Conservation (phyloP, 2,888 invertebrate genomes). For the Tenthredo amoena region DNA sequence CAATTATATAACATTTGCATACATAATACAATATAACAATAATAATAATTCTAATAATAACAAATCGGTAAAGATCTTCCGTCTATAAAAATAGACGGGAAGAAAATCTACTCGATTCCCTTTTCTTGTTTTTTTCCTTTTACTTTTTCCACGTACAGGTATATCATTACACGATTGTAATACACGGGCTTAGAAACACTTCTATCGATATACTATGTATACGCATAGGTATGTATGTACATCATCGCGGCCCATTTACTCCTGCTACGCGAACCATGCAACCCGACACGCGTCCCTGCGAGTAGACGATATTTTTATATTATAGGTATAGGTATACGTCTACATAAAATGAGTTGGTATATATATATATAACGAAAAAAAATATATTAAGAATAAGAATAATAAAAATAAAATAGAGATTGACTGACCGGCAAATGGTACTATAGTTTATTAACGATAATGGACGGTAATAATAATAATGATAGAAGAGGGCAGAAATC, state of each 20-base stretch:
- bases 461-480: background rate
- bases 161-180: too few species aligned
- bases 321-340: background rate
- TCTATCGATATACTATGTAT: background rate
- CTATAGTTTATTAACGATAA: background rate
- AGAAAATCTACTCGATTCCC: too few species aligned
- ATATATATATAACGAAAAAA: background rate
- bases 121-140: too few species aligned
- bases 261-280: background rate
- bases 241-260: background rate
- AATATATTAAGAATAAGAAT: background rate
- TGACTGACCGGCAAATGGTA: background rate
- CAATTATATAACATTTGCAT: too few species aligned
- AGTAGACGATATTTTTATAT: background rate
- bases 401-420: background rate
- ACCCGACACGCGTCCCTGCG: background rate
- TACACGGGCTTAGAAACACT: background rate
- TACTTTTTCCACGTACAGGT: too few species aligned
- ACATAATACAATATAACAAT: background rate
- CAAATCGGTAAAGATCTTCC: too few species aligned
- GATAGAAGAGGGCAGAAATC: background rate
- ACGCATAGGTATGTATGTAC: too few species aligned
- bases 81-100: too few species aligned
- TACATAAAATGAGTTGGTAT: background rate
- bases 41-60: too few species aligned